phyloP scores from a whole-genome alignment of 2,888 invertebrate genomes.

The Desoria tigrina region DNA sequence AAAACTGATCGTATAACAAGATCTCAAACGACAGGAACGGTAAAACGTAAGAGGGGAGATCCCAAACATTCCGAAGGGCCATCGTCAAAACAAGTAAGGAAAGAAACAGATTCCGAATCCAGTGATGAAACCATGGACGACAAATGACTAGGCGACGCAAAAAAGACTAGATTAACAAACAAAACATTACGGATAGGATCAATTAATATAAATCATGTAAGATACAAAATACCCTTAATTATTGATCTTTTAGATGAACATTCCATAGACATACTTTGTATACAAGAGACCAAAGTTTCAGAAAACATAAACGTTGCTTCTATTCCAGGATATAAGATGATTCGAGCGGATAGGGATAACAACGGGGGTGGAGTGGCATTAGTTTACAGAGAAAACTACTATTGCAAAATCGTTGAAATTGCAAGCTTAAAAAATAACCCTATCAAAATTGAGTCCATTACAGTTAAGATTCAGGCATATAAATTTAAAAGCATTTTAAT shows the following conservation, averaged over 20 bases:
- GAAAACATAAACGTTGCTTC: neutral
- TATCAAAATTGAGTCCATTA: neutral
- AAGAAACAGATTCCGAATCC: too few relatives aligned
- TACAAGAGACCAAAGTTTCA: neutral
- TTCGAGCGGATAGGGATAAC: neutral
- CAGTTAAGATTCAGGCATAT: neutral
- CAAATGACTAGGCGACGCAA: neutral
- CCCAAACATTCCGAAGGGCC: too few relatives aligned
- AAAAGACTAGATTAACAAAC: neutral
- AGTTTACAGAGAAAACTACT: neutral
- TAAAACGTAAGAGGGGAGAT: too few relatives aligned
- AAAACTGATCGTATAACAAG: too few relatives aligned
- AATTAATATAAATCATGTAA: neutral
- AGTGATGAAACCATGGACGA: neutral
- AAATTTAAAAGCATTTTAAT: neutral
- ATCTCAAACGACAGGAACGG: too few relatives aligned
- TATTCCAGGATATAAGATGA: neutral
- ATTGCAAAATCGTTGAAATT: neutral
- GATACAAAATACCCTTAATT: neutral
- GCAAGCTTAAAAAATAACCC: neutral
- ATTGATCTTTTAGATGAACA: neutral
- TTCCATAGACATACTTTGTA: neutral
- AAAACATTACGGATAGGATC: too few relatives aligned
- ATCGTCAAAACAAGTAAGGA: too few relatives aligned
- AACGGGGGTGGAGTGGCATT: too few relatives aligned